Evolutionary conservation across 1,140 invertebrate genomes (phyloP).

Genomic region (Phthorimaea operculella): DNA sequence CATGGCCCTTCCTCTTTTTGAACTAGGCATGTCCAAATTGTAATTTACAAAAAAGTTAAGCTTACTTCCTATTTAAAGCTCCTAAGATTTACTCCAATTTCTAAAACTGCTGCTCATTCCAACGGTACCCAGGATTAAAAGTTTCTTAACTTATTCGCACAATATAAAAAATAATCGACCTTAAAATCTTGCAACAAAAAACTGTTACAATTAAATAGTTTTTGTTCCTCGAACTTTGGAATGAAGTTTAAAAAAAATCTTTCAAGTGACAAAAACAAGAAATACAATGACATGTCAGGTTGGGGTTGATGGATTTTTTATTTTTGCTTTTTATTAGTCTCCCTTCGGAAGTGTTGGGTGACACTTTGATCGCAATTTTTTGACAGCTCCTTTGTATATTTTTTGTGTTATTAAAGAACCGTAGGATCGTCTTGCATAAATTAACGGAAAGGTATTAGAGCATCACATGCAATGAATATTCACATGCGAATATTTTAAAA

Average conservation of each 20-base stretch:
- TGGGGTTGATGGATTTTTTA: conserved; percentile 44
- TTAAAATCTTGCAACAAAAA: conserved; percentile 58
- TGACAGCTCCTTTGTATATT: conserved; percentile 53
- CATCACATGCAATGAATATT: conserved; percentile 9
- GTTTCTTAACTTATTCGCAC: neutral
- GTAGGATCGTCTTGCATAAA: conserved; percentile 62
- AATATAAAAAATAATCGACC: conserved; percentile 56
- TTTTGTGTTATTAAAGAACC: conserved; percentile 38
- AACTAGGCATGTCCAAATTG: no score
- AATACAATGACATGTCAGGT: conserved; percentile 60
- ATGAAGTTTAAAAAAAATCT: conserved; percentile 39
- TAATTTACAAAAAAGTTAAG: no score
- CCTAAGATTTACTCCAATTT: no score
- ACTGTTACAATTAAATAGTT: conserved; percentile 66
- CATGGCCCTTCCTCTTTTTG: no score
- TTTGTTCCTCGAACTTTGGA: conserved; percentile 53
- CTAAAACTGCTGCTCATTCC: no score
- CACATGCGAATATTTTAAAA: conserved; percentile 4
- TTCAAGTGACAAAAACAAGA: conserved; percentile 62
- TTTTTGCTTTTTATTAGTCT: conserved; percentile 18
- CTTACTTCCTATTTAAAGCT: no score
- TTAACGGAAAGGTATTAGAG: conserved; percentile 45
- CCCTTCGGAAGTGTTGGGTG: conserved; percentile 56
- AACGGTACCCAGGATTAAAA: conserved; percentile 1
- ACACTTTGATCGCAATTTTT: conserved; percentile 56